Evolutionary conservation across 2,888 invertebrate species (phyloP), one percentile per base, ranked within the genome.

Genomic region (Caenorhabditis uteleia): DNA sequence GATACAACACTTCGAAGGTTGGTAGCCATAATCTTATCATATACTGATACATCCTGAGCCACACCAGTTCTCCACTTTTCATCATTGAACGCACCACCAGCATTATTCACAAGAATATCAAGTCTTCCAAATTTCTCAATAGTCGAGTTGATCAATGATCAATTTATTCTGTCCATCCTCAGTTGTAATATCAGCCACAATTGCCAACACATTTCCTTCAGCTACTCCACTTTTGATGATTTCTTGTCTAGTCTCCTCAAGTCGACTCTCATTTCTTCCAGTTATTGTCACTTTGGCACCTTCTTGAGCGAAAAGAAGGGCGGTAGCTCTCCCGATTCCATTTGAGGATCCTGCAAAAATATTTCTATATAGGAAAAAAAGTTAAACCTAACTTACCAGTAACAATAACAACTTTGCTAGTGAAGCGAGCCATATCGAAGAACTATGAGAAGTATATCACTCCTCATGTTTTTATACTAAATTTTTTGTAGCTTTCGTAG

Each of bases 281-380:
- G 53, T 59, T 10, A 59, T 47, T 2, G 48, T 59, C 14, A 59
- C 53, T 34, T 48, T 59, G 7, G 59, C 59, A 1, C 59, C 59
- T 42, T 59, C 46, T 25, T 36, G 16, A 6, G 46, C 59, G 2
- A 59, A 38, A n/a, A 53, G 38, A 20, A 47, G 2, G 2, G 59
- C 59, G 2, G 53, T 44, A 10, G 47, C 23, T 27, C 48, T 18
- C 3, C 59, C 59, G 31, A 59, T 59, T 29, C 58, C 59, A 14
- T 36, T 48, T 7, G 59, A 59, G 2, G 59, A 53, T 7, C 59
- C 58, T 57, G 20, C 7, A 43, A 43, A 26, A 23, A n/a, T 10
- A 21, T 33, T 14, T 16, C 27, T 21, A 21, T 25, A 47, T 7
- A 26, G 14, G 18, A n/a, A 25, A 25, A 46, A 39, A 14, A 23